These are phyloP conservation scores for Sminthopsis crassicaudata DNA, from an alignment of 2,113 vertebrate species.

Conservation along the genomic window DNA sequence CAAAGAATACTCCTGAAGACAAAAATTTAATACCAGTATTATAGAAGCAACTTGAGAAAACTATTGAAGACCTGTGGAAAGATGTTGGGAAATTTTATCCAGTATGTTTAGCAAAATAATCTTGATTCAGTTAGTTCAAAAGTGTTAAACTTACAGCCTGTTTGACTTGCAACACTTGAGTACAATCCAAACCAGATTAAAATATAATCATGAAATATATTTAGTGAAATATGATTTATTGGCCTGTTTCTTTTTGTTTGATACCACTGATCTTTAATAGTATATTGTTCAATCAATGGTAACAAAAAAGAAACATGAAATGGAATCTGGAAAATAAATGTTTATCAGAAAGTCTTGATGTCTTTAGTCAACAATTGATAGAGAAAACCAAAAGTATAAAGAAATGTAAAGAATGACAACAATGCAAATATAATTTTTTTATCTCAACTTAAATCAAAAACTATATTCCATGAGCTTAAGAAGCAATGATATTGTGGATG, in stretches of 20 bases:
- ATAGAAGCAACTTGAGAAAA: neutral
- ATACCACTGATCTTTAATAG: neutral
- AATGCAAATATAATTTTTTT: neutral
- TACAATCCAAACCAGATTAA: neutral
- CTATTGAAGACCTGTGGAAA: neutral
- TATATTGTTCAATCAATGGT: neutral
- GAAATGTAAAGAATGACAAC: neutral
- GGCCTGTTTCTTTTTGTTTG: neutral
- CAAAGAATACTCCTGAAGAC: neutral
- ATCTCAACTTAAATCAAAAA: neutral
- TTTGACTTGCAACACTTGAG: neutral
- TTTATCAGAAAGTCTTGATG: neutral
- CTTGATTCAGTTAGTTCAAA: neutral
- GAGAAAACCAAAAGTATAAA: neutral
- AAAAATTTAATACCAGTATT: neutral
- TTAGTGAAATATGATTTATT: neutral
- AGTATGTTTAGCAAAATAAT: neutral
- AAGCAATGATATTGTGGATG: neutral
- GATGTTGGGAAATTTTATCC: neutral
- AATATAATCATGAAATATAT: neutral
- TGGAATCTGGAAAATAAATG: neutral
- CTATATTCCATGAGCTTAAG: neutral
- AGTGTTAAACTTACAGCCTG: neutral
- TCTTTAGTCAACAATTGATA: neutral
- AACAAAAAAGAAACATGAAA: neutral